These are phyloP conservation scores for Dryobotodes eremita DNA, from an alignment of 2,888 invertebrate genomes.

Conservation along the genomic window DNA sequence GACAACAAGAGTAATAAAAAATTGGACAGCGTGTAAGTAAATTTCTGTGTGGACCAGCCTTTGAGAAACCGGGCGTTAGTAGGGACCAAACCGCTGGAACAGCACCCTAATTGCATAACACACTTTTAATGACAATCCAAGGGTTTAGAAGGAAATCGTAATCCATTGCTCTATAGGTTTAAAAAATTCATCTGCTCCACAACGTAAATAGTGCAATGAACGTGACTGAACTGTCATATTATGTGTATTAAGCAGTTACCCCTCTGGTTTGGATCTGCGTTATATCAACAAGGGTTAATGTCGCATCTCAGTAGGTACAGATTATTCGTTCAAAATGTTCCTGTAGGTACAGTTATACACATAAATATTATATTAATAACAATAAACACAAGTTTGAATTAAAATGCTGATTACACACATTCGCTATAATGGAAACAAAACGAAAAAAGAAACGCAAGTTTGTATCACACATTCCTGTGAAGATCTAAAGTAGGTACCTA, in stretches of 20 bases:
- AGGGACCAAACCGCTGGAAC: background rate
- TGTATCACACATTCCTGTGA: background rate
- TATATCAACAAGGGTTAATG: background rate
- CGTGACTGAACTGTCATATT: no score
- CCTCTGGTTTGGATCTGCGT: background rate
- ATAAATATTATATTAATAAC: background rate
- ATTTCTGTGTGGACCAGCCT: background rate
- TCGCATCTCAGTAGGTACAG: background rate
- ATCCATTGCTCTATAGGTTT: background rate
- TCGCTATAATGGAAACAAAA: slow-evolving; percentile 13
- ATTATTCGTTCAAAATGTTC: background rate
- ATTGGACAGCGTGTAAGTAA: no score
- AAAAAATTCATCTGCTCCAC: background rate
- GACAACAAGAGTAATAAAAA: background rate
- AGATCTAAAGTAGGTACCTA: background rate
- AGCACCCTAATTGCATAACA: background rate
- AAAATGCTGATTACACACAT: slow-evolving; percentile 16
- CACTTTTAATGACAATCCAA: background rate
- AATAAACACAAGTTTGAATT: background rate
- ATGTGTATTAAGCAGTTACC: background rate
- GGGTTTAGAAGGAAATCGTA: background rate
- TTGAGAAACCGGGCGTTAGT: background rate
- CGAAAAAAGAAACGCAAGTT: background rate
- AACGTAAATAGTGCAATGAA: background rate
- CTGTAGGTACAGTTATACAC: background rate